Evolutionary conservation across 2,888 invertebrate genomes (phyloP).

Genomic region (Cryptus armator): DNA sequence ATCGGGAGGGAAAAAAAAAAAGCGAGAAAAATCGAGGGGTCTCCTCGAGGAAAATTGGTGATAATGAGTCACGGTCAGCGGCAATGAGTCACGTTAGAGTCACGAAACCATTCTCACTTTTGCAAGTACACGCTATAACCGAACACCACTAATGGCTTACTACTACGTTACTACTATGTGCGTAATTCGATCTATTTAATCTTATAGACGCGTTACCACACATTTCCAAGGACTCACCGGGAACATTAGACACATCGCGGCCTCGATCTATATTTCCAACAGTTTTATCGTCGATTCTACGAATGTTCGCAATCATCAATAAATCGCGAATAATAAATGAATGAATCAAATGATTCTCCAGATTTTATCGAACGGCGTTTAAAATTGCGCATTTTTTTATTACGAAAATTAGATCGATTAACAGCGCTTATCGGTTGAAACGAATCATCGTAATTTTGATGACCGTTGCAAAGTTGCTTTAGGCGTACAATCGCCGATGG

Average conservation of each 20-base stretch:
- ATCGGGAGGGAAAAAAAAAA: background rate
- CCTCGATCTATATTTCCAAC: conserved; percentile 65
- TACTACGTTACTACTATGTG: conserved; percentile 37
- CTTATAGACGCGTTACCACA: conserved; percentile 68
- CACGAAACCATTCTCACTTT: conserved; percentile 49
- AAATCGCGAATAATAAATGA: conserved; percentile 54
- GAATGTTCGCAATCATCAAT: conserved; percentile 56
- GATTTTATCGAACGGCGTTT: conserved; percentile 38
- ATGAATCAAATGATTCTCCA: conserved; percentile 16
- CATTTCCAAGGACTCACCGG: conserved; percentile 67
- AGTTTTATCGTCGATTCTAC: conserved; percentile 40
- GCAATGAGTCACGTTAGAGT: conserved; percentile 28
- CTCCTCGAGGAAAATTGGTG: conserved; percentile 18
- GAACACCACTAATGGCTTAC: conserved; percentile 11
- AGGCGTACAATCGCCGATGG: background rate
- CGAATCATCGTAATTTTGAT: background rate
- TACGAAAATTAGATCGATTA: background rate
- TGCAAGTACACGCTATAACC: conserved; percentile 24
- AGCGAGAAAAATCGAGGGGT: background rate
- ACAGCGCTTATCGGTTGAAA: background rate
- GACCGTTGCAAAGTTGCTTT: background rate
- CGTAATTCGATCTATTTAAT: conserved; percentile 71
- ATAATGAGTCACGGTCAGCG: conserved; percentile 35
- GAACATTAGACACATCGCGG: conserved; percentile 58
- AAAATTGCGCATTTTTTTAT: background rate